Base-by-base conservation (phyloP, 2,797 vertebrate genomes). In the Echiichthys vipera region DNA sequence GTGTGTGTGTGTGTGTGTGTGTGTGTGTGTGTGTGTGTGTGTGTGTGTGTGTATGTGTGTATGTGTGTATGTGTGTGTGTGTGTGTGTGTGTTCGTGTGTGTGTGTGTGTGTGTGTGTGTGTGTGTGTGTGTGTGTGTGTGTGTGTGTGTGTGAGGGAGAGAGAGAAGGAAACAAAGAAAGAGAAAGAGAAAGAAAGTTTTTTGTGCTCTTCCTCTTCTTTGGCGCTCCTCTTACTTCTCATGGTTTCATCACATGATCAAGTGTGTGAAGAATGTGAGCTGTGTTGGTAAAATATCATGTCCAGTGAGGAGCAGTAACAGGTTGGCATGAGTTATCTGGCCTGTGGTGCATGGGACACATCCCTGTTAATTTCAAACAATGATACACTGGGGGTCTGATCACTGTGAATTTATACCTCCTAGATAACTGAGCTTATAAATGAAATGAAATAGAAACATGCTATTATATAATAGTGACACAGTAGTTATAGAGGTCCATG, bases 271-370 rank as follows among this genome's bases (percentile, higher is more conserved):
- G 62, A 65, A 58, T 75, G 56, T 29, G 34, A 65, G 65, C 53
- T 27, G 55, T n/a, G 32, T 1, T n/a, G 36, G 13, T 69, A 32
- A 55, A 65, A 40, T 62, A 61, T 64, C 64, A 71, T 74, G 49
- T 65, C 17, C 68, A 70, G 66, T 75, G 80, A 88, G 69, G 30
- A 77, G 54, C 59, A 66, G 80, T 14, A 83, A 88, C 81, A 84
- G 73, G 69, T 87, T 84, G 78, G 58, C 81, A 82, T 29, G 51
- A 50, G 18, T 56, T 70, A 64, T 81, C 47, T 54, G 70, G 20
- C 47, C 18, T 61, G 32, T 30, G 10, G 29, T 45, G 20, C 76
- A 63, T 76, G 30, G 36, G 20, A 42, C 11, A 30, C 30, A 65
- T 32, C 39, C 39, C 20, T 24, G 42, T 11, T 27, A 56, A 45